Base-by-base conservation (phyloP, 2,888 invertebrate species). In the Lithophane semibrunnea region DNA sequence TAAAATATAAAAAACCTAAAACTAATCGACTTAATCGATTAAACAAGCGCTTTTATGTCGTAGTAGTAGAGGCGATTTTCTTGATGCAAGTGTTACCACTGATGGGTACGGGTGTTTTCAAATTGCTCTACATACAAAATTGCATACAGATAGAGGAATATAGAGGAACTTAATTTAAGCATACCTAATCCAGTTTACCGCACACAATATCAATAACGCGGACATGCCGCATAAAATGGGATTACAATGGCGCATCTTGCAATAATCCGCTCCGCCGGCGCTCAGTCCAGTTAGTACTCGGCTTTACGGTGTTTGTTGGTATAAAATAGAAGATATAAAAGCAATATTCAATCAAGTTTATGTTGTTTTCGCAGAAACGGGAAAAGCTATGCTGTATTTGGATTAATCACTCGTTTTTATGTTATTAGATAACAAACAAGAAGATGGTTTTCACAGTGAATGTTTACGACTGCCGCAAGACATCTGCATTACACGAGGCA, bases 201-300 rank as follows among this genome's bases (percentile, higher is more conserved):
- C 52, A 54, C 24, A 56, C 67, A 73, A 83, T 83, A 83, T 83
- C 79, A 72, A 76, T 79, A 68, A 70, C 75, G 37, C 16, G 42
- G 60, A 61, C 67, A 42, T 37, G n/a, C 29, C 70, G 60, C 75
- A 84, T 86, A 86, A 84, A 86, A 86, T 79, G 64, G 69, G 63
- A 84, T 84, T 84, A 81, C 86, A 67, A 71, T 71, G 44, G 71
- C 81, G 71, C 85, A 79, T 72, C 71, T 79, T 72, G 78, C 77
- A 71, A 65, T 84, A 77, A 77, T 65, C 63, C 77, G 58, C 37
- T 63, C 13, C 54, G 52, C 52, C n/a, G n/a, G n/a, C 49, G 66
- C 64, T 61, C 75, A 18, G 56, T 61, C 66, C 85, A 68, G 72
- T 82, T 73, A 70, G 16, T 37, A 42, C 64, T 18, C 12, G 47